Base-by-base conservation (phyloP, 1,140 invertebrate genomes). In the Hesperophylax magnus region DNA sequence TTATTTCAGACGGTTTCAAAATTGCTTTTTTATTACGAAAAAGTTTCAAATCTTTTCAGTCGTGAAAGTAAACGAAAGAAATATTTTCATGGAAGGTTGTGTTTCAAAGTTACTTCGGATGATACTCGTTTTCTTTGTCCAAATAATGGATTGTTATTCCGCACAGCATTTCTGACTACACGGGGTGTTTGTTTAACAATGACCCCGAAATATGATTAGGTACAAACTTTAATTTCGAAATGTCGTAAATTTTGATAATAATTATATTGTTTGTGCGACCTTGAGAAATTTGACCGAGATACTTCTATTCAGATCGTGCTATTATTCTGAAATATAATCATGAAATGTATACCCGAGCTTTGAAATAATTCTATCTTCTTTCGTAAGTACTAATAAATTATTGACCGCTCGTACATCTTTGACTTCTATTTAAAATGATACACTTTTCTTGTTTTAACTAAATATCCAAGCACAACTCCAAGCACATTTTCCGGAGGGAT, bases 91-190 rank as follows among this genome's bases (percentile, higher is more conserved):
- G 22, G 22, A 67, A 67, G 24, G 27, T 67, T 31, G 31, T 67
- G 27, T 67, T 67, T 47, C 39, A 34, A 67, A n/a, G 63, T n/a
- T 34, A 39, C 63, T 67, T 39, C 14, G 17, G 17, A 31, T 17
- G n/a, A n/a, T 67, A 9, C 9, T 67, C 11, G 9, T 34, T 31
- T 8, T 17, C 31, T 63, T 67, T 67, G 11, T 67, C 17, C 63
- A 67, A 67, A 67, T 67, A 67, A 67, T 67, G 27, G 63, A 67
- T 67, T 67, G 31, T 67, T 67, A 67, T 67, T 67, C 63, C 63
- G 8, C 1, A 3, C 27, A 31, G 27, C 17, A 27, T 67, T 27
- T 67, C 31, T 67, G 31, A 14, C 17, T 34, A 27, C 31, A 2
- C 24, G 63, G n/a, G 6, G 17, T 27, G 31, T 67, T 67, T 34